Evolutionary conservation across 2,113 vertebrate species (phyloP).

Genomic region (Dissostichus mawsoni): DNA sequence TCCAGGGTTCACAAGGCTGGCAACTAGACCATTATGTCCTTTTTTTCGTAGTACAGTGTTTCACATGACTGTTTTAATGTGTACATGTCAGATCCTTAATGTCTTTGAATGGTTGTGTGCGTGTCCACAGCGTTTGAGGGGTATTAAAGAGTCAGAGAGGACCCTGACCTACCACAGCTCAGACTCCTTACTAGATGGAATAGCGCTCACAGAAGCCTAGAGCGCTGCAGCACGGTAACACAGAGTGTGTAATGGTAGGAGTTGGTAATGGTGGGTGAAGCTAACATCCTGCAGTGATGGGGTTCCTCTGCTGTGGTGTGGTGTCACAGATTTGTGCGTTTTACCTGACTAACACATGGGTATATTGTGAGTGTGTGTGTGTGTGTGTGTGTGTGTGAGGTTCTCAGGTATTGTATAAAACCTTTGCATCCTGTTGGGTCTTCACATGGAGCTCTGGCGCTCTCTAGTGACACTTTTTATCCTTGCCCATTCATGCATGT

Average conservation of each 20-base stretch:
- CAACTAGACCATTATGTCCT: too few species aligned
- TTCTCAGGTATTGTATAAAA: conserved; percentile 6
- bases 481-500: conserved; percentile 27
- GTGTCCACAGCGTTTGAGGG: conserved; percentile 89
- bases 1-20: too few species aligned
- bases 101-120: conserved; percentile 35
- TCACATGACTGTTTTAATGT: background rate
- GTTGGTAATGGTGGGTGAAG: background rate
- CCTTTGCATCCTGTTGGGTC: background rate
- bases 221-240: conserved; percentile 87
- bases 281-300: conserved; percentile 48
- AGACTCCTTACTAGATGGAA: conserved; percentile 92
- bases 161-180: conserved; percentile 81
- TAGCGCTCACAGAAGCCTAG: conserved; percentile 86
- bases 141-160: conserved; percentile 82
- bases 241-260: conserved; percentile 12
- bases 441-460: conserved; percentile 27
- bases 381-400: background rate
- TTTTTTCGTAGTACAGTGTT: background rate
- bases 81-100: background rate
- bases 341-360: conserved; percentile 27
- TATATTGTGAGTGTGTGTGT: background rate
- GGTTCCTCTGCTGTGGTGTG: conserved; percentile 32
- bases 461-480: conserved; percentile 45
- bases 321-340: conserved; percentile 10